Conservation (phyloP, 2,797 vertebrate species). For the Anguilla megastoma region DNA sequence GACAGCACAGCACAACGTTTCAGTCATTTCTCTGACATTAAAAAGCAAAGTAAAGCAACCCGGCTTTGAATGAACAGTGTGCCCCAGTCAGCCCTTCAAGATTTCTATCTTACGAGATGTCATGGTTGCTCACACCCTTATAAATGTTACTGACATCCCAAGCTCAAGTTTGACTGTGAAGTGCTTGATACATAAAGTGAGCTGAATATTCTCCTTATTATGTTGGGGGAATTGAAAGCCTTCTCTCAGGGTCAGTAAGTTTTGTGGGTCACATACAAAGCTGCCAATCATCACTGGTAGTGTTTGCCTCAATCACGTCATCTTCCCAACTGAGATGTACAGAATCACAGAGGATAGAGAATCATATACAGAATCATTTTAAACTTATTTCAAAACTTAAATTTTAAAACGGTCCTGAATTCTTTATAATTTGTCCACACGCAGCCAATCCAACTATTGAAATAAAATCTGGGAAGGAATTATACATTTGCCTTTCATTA, state of each 20-base stretch:
- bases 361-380: too few species aligned
- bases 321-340: neutral
- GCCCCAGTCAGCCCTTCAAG: neutral
- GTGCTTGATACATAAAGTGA: neutral
- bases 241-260: slow-evolving; percentile 7
- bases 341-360: neutral
- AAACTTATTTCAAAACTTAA: too few species aligned
- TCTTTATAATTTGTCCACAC: too few species aligned
- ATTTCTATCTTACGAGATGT: neutral
- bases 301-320: neutral
- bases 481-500: too few species aligned
- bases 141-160: slow-evolving; percentile 16
- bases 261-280: slow-evolving; percentile 17
- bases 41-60: neutral
- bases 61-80: neutral
- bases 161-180: too few species aligned
- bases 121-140: slow-evolving; percentile 9
- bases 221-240: neutral
- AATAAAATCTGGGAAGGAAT: too few species aligned
- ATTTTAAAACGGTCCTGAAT: too few species aligned
- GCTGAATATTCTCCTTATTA: neutral
- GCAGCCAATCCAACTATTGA: too few species aligned
- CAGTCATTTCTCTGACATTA: neutral
- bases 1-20: neutral
- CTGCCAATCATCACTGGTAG: slow-evolving; percentile 18